Percentiles rank a stretch among this genome's conserved stretches.
phyloP scores from a whole-genome alignment of 2,797 vertebrate species.

The Pagetopsis macropterus region DNA sequence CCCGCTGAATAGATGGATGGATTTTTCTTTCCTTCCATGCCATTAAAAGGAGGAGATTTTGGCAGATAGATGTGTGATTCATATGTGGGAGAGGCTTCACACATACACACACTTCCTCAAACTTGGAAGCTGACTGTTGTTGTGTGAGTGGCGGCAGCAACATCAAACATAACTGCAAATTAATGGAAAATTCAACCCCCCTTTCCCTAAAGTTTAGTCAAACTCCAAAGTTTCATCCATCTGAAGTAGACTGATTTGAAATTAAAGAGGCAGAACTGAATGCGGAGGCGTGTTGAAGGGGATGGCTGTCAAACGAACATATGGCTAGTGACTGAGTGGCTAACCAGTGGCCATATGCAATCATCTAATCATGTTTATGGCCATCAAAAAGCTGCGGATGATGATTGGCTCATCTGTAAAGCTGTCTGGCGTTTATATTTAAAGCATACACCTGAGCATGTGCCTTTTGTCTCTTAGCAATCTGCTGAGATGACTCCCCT shows the following conservation, averaged over 20 bases:
- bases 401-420: conserved; percentile 75
- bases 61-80: conserved; percentile 66
- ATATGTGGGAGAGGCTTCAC: conserved; percentile 68
- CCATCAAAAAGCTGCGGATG: conserved; percentile 68
- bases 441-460: conserved; percentile 66
- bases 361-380: conserved; percentile 74
- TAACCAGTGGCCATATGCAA: conserved; percentile 77
- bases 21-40: conserved; percentile 40
- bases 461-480: conserved; percentile 66
- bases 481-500: conserved; percentile 66
- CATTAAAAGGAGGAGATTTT: conserved; percentile 71
- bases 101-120: conserved; percentile 48
- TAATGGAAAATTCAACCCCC: conserved; percentile 43
- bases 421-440: conserved; percentile 66
- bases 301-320: conserved; percentile 76
- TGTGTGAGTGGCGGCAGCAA: conserved; percentile 60
- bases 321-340: conserved; percentile 76
- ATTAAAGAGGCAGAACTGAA: conserved; percentile 70
- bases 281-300: conserved; percentile 64
- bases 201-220: conserved; percentile 56
- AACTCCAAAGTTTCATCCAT: conserved; percentile 63
- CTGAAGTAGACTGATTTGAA: conserved; percentile 70
- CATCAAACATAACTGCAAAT: conserved; percentile 72
- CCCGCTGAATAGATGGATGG: conserved; percentile 64
- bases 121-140: conserved; percentile 64